These are phyloP conservation scores for Columba livia DNA, from an alignment of 2,113 vertebrate species.

Conservation along the genomic window DNA sequence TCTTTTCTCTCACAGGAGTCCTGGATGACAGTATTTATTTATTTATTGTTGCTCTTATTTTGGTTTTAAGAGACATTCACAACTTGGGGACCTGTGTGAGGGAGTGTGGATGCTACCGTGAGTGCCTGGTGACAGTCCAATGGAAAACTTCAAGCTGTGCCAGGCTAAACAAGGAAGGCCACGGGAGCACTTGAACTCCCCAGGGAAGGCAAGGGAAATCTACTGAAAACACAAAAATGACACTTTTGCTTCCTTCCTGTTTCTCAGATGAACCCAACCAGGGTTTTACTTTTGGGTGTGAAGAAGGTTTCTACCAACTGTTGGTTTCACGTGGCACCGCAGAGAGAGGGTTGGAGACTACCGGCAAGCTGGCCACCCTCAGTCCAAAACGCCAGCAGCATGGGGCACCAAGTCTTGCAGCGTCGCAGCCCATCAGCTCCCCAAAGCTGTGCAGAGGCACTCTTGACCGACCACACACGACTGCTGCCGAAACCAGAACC, in stretches of 20 bases:
- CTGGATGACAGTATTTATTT: constrained; percentile 35
- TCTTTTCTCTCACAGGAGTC: constrained; percentile 14
- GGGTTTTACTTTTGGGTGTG: background rate
- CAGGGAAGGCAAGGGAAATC: background rate
- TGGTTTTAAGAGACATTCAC: constrained; percentile 22
- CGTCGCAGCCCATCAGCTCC: background rate
- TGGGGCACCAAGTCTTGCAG: accelerated
- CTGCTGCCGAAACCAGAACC: background rate
- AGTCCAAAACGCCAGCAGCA: accelerated
- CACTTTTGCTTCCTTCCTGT: background rate
- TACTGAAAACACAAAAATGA: background rate
- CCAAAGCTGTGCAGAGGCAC: background rate
- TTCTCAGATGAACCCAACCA: background rate
- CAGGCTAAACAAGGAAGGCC: constrained; percentile 20
- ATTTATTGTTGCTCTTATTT: constrained; percentile 4
- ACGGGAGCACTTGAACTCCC: background rate
- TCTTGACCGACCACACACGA: accelerated
- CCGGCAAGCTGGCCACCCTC: accelerated
- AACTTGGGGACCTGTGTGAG: background rate
- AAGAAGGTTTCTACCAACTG: background rate
- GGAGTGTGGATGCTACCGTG: background rate
- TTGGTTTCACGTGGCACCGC: background rate
- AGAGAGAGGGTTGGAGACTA: background rate
- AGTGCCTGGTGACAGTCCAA: background rate
- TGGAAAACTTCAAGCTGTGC: constrained; percentile 23